Conservation (phyloP, 2,113 vertebrate genomes). For the Amphiprion ocellaris region DNA sequence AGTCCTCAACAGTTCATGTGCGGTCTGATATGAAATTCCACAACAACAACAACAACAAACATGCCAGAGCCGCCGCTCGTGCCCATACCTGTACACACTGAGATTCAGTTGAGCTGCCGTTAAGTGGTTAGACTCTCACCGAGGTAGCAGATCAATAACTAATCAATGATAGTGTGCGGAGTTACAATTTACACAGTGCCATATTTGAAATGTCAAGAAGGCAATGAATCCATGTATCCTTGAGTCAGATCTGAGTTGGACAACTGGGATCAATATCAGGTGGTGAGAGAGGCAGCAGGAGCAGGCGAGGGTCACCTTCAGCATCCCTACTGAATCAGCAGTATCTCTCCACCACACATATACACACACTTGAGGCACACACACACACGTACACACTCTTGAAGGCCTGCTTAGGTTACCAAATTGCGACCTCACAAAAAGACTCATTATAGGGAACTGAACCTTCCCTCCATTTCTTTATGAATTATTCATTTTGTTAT, state of each 20-base stretch:
- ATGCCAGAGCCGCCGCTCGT: neutral
- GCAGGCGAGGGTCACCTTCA: constrained; percentile 86
- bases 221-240: constrained; percentile 77
- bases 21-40: constrained; percentile 56
- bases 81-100: neutral
- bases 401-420: constrained; percentile 79
- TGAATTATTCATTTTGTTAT: constrained; percentile 73
- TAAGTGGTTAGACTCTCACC: constrained; percentile 59
- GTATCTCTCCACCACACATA: constrained; percentile 67
- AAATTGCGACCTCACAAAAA: constrained; percentile 80
- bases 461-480: constrained; percentile 24
- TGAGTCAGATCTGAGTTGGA: constrained; percentile 77
- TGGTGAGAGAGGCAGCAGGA: constrained; percentile 77
- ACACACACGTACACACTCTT: constrained; percentile 38
- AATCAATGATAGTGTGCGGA: constrained; percentile 69
- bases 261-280: constrained; percentile 84
- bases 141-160: constrained; percentile 70
- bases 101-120: constrained; percentile 47
- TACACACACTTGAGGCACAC: constrained; percentile 43
- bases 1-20: constrained; percentile 65
- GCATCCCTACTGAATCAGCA: constrained; percentile 86
- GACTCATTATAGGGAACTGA: constrained; percentile 67
- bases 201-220: constrained; percentile 81
- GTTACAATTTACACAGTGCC: constrained; percentile 61
- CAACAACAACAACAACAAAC: constrained; percentile 33